Evolutionary conservation across 2,113 vertebrate genomes (phyloP).

Genomic region (Platichthys flesus): DNA sequence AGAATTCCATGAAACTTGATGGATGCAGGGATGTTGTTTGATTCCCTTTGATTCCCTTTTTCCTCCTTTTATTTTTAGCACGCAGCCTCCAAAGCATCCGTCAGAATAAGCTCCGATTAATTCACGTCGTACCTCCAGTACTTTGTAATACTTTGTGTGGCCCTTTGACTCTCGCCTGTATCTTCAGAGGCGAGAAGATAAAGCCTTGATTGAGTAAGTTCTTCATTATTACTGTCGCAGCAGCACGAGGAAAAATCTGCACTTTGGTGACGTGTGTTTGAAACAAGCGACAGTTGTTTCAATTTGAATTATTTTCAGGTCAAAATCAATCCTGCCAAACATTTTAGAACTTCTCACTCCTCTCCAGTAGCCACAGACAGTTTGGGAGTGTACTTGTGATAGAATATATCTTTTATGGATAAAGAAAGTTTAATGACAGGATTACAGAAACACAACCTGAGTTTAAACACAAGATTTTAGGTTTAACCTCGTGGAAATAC

Average conservation of each 20-base stretch:
- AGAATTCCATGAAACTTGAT: too few relatives aligned
- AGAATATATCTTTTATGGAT: too few relatives aligned
- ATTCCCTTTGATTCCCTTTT: too few relatives aligned
- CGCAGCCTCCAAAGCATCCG: constrained; percentile 15
- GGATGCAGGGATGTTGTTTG: neutral
- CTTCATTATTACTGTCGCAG: constrained; percentile 25
- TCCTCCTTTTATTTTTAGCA: constrained; percentile 8
- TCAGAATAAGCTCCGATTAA: constrained; percentile 17
- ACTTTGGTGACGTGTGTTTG: neutral
- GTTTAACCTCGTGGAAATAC: too few relatives aligned
- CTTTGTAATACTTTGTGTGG: constrained; percentile 19
- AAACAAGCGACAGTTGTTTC: neutral
- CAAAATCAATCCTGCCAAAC: neutral
- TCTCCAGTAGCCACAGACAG: too few relatives aligned
- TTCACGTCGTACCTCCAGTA: neutral
- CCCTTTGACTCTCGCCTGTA: neutral
- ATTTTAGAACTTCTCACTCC: too few relatives aligned
- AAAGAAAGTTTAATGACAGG: too few relatives aligned
- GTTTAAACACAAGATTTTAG: too few relatives aligned
- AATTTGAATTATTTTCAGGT: neutral
- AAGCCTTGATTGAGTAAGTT: constrained; percentile 24
- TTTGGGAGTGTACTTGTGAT: too few relatives aligned
- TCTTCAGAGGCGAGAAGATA: constrained; percentile 26
- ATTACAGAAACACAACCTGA: too few relatives aligned
- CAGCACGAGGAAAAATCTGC: constrained; percentile 3